phyloP scores from a whole-genome alignment of 2,113 vertebrate species.

The Mustelus asterias region DNA sequence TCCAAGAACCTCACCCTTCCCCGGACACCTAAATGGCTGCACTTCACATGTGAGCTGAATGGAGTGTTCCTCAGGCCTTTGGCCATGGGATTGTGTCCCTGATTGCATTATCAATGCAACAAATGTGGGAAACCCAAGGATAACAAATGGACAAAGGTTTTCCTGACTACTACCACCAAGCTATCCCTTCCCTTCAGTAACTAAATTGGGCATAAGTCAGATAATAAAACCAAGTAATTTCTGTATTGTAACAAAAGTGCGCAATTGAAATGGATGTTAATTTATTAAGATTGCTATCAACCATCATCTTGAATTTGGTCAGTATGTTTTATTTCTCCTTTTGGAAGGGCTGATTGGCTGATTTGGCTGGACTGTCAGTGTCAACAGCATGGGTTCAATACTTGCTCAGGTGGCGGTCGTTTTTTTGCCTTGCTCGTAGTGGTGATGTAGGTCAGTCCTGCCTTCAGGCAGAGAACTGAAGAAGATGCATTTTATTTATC shows the following conservation, averaged over 20 bases:
- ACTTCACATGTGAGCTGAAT: neutral
- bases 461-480: too few species aligned
- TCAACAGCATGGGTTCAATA: too few species aligned
- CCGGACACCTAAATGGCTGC: neutral
- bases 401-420: too few species aligned
- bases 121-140: neutral
- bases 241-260: neutral
- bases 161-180: neutral
- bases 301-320: neutral
- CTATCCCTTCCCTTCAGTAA: too few species aligned
- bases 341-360: too few species aligned
- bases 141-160: neutral
- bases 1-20: too few species aligned
- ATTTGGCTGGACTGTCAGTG: too few species aligned
- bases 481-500: neutral
- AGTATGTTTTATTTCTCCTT: too few species aligned
- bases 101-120: neutral
- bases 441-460: too few species aligned
- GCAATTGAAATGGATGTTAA: neutral
- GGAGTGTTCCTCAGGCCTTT: neutral
- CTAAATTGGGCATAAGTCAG: neutral
- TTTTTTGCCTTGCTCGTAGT: too few species aligned
- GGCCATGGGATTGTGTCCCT: neutral
- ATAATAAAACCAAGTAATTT: neutral
- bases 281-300: neutral